Evolutionary conservation across 1,140 invertebrate species (phyloP).

Genomic region (Brachionus sp.): DNA sequence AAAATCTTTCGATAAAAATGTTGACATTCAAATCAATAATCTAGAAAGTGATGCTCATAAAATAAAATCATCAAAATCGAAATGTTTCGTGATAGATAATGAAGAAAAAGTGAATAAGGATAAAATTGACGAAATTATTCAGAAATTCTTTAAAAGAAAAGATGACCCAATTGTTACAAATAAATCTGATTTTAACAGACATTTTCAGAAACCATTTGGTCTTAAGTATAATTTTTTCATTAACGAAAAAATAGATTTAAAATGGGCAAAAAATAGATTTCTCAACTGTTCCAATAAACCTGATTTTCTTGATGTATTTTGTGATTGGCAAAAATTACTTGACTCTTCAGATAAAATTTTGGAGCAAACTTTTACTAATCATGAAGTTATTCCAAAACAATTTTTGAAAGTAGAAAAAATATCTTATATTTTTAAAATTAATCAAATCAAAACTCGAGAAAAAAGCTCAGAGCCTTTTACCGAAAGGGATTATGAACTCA

Average conservation of each 20-base stretch:
- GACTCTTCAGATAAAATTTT: not conserved
- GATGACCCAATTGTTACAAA: too few relatives aligned
- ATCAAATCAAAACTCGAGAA: too few relatives aligned
- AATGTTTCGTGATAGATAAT: not conserved
- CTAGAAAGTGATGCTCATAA: not conserved
- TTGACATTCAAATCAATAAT: too few relatives aligned
- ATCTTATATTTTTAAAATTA: not conserved
- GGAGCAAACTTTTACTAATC: not conserved
- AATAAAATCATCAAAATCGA: not conserved
- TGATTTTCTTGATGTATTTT: too few relatives aligned
- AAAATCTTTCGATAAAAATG: too few relatives aligned
- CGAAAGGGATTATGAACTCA: not conserved
- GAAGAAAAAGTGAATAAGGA: not conserved
- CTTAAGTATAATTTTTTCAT: too few relatives aligned
- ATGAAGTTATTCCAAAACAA: not conserved
- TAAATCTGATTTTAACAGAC: too few relatives aligned
- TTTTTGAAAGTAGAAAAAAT: not conserved
- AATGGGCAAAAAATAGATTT: too few relatives aligned
- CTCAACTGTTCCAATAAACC: too few relatives aligned
- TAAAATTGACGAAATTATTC: not conserved
- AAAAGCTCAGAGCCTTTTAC: too few relatives aligned
- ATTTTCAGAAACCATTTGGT: too few relatives aligned
- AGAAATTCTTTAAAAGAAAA: not conserved
- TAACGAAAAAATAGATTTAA: too few relatives aligned
- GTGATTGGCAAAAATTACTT: not conserved